phyloP scores from a whole-genome alignment of 2,888 invertebrate species.

The Celastrina argiolus region DNA sequence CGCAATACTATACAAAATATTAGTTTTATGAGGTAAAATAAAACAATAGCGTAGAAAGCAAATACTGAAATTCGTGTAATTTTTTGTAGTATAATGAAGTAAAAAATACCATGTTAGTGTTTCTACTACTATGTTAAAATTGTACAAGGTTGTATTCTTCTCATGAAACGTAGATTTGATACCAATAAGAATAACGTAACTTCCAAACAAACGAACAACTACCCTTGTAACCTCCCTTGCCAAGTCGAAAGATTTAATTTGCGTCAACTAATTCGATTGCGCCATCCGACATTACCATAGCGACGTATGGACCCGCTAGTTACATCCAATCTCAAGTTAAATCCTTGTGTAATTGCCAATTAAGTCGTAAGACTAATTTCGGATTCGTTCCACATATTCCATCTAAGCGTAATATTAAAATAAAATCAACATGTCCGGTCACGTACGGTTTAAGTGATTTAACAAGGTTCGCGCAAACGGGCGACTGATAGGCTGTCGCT shows the following conservation, averaged over 20 bases:
- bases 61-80: too few relatives aligned
- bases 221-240: too few relatives aligned
- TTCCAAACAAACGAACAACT: too few relatives aligned
- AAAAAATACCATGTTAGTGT: too few relatives aligned
- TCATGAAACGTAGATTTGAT: too few relatives aligned
- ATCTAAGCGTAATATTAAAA: constrained; percentile 19
- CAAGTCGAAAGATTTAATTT: background rate
- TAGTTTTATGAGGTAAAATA: too few relatives aligned
- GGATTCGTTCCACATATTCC: constrained; percentile 18
- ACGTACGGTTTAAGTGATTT: constrained; percentile 18
- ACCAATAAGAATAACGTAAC: too few relatives aligned
- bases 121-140: too few relatives aligned
- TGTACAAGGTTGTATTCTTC: too few relatives aligned
- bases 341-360: constrained; percentile 11
- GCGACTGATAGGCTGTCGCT: background rate
- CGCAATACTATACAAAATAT: too few relatives aligned
- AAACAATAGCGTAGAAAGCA: too few relatives aligned
- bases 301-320: background rate
- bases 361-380: constrained; percentile 18
- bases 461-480: background rate
- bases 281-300: background rate
- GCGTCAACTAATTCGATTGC: background rate
- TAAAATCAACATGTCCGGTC: constrained; percentile 18
- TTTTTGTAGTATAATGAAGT: too few relatives aligned
- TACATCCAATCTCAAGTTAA: constrained; percentile 2